phyloP scores from a whole-genome alignment of 2,888 invertebrate species.

The Asteroscopus sphinx region DNA sequence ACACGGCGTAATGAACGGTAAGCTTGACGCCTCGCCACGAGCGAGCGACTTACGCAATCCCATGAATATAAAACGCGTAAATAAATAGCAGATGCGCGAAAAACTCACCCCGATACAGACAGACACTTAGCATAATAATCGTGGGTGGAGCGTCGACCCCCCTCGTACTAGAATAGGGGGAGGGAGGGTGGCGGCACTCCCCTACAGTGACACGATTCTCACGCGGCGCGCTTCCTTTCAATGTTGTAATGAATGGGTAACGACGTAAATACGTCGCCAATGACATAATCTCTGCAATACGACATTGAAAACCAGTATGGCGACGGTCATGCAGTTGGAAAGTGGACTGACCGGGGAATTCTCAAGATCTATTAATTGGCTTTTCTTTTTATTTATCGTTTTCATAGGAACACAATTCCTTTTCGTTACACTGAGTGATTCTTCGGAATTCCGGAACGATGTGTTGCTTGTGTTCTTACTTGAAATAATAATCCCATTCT shows the following conservation, averaged over 20 bases:
- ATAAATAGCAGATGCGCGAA: constrained; percentile 90
- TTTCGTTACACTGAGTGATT: constrained; percentile 48
- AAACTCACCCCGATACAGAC: constrained; percentile 86
- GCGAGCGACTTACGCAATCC: constrained; percentile 80
- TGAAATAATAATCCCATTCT: constrained; percentile 31
- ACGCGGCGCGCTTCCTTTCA: constrained; percentile 87
- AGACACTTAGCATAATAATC: constrained; percentile 89
- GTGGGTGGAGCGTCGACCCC: constrained; percentile 69
- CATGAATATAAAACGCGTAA: constrained; percentile 89
- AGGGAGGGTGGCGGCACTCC: constrained; percentile 64
- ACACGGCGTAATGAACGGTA: constrained; percentile 84
- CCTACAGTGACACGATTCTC: constrained; percentile 87
- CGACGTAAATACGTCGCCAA: constrained; percentile 78
- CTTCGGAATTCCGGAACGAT: constrained; percentile 22
- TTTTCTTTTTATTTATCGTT: constrained; percentile 56
- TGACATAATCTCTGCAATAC: constrained; percentile 78
- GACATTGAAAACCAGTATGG: constrained; percentile 77
- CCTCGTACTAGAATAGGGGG: constrained; percentile 35
- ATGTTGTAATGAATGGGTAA: constrained; percentile 85
- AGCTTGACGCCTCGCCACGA: constrained; percentile 78
- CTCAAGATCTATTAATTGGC: constrained; percentile 61
- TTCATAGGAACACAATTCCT: constrained; percentile 43
- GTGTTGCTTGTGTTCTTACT: constrained; percentile 14
- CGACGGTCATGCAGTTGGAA: constrained; percentile 67
- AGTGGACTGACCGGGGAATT: constrained; percentile 68